phyloP scores from a whole-genome alignment of 2,888 invertebrate genomes.

The Seira ritae region DNA sequence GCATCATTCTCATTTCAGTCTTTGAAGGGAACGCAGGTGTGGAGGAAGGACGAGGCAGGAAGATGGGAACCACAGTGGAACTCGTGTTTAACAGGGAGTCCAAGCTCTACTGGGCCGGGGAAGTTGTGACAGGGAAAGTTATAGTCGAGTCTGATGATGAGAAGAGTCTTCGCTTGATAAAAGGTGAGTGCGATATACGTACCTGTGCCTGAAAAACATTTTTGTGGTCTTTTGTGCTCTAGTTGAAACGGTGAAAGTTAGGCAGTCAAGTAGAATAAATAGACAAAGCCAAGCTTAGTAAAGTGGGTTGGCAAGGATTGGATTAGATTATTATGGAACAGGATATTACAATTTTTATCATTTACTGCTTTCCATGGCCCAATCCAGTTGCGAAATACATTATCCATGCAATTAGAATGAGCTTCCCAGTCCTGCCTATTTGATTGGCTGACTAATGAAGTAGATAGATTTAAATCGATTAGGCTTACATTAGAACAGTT shows the following conservation, averaged over 20 bases:
- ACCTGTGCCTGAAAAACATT: too few species aligned
- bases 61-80: constrained; percentile 52
- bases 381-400: too few species aligned
- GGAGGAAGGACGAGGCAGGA: constrained; percentile 1
- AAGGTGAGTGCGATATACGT: constrained; percentile 36
- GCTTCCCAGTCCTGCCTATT: too few species aligned
- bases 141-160: constrained; percentile 56
- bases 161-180: constrained; percentile 52
- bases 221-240: too few species aligned
- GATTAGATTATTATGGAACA: not conserved
- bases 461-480: too few species aligned
- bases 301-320: not conserved
- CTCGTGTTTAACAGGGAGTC: constrained; percentile 46
- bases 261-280: too few species aligned
- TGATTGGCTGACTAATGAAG: too few species aligned
- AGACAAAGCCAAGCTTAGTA: too few species aligned
- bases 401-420: too few species aligned
- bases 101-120: constrained; percentile 57
- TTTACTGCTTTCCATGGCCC: too few species aligned
- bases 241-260: too few species aligned
- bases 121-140: constrained; percentile 46
- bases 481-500: too few species aligned
- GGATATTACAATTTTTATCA: constrained; percentile 18
- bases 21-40: not conserved
- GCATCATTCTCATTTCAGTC: constrained; percentile 8